Conservation (phyloP, 2,797 vertebrate genomes). For the Rhabdomys pumilio region DNA sequence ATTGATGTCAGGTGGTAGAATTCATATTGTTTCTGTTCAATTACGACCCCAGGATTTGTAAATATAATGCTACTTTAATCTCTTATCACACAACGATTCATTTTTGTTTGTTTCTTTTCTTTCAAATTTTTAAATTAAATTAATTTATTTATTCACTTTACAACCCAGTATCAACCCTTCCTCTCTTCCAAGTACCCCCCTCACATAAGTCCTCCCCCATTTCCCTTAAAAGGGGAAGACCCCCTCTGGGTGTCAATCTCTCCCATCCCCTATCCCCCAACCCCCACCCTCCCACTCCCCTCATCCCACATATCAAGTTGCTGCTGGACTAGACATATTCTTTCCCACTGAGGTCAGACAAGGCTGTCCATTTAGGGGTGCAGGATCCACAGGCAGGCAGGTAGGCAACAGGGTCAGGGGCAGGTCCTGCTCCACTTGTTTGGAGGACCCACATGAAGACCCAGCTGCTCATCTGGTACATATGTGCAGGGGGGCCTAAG, state of each 20-base stretch:
- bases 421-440: neutral
- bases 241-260: neutral
- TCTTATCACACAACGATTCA: neutral
- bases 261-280: neutral
- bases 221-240: too few species aligned
- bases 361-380: neutral
- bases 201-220: too few species aligned
- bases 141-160: too few species aligned
- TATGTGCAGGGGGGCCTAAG: neutral
- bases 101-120: slow-evolving; percentile 40
- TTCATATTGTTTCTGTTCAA: neutral
- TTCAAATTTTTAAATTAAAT: neutral
- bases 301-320: too few species aligned
- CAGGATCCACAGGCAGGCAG: neutral
- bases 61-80: neutral
- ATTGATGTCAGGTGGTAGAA: neutral
- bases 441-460: neutral
- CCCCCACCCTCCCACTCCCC: neutral
- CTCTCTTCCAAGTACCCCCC: too few species aligned
- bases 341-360: neutral
- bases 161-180: too few species aligned
- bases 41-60: neutral
- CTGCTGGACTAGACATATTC: too few species aligned
- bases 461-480: neutral
- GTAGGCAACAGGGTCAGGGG: neutral